Percentiles rank a stretch among this genome's conserved stretches.
phyloP scores from a whole-genome alignment of 2,888 invertebrate genomes.

The Pammene fasciana region DNA sequence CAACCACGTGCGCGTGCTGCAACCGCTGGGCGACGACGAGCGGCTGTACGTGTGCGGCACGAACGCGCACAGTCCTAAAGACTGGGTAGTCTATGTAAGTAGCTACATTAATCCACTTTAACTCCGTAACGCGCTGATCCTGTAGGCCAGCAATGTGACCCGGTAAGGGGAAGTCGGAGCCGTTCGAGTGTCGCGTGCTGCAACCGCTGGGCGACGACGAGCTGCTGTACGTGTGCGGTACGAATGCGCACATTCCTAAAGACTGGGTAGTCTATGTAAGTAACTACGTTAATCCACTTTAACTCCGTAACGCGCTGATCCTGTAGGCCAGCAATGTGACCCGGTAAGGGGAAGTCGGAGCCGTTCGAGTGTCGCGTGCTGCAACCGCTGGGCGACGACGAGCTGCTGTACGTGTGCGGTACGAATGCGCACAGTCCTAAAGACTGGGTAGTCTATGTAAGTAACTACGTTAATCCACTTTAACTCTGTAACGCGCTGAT shows the following conservation, averaged over 20 bases:
- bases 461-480: slow-evolving; percentile 48
- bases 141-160: too few relatives aligned
- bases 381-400: slow-evolving; percentile 85
- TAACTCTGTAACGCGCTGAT: neutral
- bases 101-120: neutral
- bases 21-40: slow-evolving; percentile 85
- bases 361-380: slow-evolving; percentile 86
- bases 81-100: slow-evolving; percentile 85
- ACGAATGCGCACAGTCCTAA: slow-evolving; percentile 86
- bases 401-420: slow-evolving; percentile 85
- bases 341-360: slow-evolving; percentile 85
- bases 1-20: slow-evolving; percentile 85
- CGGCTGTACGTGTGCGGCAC: slow-evolving; percentile 86
- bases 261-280: too few relatives aligned
- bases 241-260: too few relatives aligned
- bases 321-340: slow-evolving; percentile 85
- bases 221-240: too few relatives aligned
- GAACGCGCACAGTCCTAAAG: slow-evolving; percentile 86
- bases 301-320: slow-evolving; percentile 71
- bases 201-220: too few relatives aligned
- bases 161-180: too few relatives aligned
- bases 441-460: slow-evolving; percentile 86
- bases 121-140: neutral
- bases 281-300: too few relatives aligned
- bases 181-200: too few relatives aligned